These are phyloP conservation scores for Whitmania pigra DNA, from an alignment of 1,140 invertebrate genomes.

Conservation along the genomic window DNA sequence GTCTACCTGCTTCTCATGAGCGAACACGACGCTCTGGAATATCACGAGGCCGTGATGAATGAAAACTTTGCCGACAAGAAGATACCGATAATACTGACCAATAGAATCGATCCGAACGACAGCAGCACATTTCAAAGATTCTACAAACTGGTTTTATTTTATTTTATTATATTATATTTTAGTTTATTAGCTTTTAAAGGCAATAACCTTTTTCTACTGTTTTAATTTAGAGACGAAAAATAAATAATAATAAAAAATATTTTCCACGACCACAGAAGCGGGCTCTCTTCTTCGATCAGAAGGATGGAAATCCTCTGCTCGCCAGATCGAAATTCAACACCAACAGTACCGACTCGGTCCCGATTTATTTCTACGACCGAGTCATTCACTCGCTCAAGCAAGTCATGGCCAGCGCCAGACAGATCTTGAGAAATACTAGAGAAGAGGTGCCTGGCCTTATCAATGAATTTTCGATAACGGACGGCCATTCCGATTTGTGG, in stretches of 20 bases:
- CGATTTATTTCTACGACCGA: no score
- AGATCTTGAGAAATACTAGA: no score
- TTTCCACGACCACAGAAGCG: not conserved
- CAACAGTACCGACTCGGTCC: no score
- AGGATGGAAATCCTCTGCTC: no score
- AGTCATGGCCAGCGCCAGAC: no score
- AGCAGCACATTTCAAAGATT: not conserved
- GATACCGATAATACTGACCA: not conserved
- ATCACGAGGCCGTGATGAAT: not conserved
- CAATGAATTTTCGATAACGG: no score
- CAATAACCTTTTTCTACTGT: not conserved
- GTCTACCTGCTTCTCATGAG: conserved; percentile 5
- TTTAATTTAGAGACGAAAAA: not conserved
- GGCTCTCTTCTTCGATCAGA: no score
- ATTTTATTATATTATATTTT: not conserved
- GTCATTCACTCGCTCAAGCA: no score
- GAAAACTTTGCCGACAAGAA: conserved; percentile 3
- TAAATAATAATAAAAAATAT: no score
- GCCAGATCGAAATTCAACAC: no score
- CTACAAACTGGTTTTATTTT: not conserved
- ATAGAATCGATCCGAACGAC: not conserved
- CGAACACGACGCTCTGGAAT: not conserved
- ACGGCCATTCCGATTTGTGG: no score
- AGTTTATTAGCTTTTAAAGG: not conserved
- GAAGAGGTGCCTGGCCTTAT: no score